Conservation (phyloP, 2,113 vertebrate species). For the Geococcyx californianus region DNA sequence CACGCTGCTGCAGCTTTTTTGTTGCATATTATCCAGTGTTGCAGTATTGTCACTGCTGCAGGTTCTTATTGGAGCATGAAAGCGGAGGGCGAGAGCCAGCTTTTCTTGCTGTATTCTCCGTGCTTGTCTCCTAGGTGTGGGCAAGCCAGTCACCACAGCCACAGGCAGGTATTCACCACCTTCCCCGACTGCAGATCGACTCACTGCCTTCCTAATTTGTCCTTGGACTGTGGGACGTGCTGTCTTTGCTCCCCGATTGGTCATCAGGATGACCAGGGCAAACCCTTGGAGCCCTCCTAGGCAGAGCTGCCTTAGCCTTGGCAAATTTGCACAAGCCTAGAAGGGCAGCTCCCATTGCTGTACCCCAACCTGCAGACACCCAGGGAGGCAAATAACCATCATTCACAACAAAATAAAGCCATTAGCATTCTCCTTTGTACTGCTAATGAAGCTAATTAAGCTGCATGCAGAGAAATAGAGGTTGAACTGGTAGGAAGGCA, state of each 20-base stretch:
- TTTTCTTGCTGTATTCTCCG: conserved; percentile 19
- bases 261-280: neutral
- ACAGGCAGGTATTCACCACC: neutral
- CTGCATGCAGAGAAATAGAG: conserved; percentile 9
- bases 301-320: neutral
- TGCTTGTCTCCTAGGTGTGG: conserved; percentile 60
- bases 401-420: conserved; percentile 14
- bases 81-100: neutral
- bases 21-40: conserved; percentile 6
- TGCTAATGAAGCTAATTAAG: conserved; percentile 60
- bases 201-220: neutral
- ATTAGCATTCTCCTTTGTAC: conserved; percentile 39
- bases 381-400: neutral
- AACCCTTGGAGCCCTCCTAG: neutral
- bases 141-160: neutral
- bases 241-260: rapidly evolving
- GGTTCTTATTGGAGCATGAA: conserved; percentile 16
- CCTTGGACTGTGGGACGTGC: neutral
- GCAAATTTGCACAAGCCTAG: neutral
- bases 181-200: neutral
- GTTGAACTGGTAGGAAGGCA: conserved; percentile 13
- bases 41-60: conserved; percentile 50
- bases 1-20: conserved; percentile 46
- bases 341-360: neutral
- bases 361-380: neutral